phyloP scores from a whole-genome alignment of 2,888 invertebrate genomes.

The Limnephilus lunatus region DNA sequence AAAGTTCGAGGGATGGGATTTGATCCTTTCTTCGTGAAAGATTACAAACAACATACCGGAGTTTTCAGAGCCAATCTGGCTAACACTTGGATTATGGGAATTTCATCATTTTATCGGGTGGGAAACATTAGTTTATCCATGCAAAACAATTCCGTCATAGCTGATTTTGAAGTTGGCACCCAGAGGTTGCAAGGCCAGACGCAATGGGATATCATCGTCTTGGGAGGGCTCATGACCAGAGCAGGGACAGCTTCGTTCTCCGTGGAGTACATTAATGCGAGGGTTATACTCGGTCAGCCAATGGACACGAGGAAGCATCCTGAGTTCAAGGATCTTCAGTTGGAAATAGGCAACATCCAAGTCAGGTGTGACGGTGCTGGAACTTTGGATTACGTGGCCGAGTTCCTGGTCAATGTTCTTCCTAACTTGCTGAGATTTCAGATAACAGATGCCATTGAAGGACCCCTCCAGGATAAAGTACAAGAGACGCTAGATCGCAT shows the following conservation, averaged over 20 bases:
- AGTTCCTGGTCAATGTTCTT: conserved; percentile 87
- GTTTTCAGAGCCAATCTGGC: conserved; percentile 83
- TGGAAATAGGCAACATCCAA: conserved; percentile 91
- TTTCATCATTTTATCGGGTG: conserved; percentile 89
- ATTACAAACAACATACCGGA: conserved; percentile 85
- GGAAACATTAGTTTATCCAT: conserved; percentile 86
- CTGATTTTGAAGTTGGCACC: conserved; percentile 86
- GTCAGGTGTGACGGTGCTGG: conserved; percentile 90
- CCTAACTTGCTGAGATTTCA: conserved; percentile 92
- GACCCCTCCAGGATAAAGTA: conserved; percentile 84
- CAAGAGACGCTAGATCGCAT: conserved; percentile 84
- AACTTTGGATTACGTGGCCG: conserved; percentile 89
- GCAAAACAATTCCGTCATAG: conserved; percentile 83
- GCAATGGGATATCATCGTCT: conserved; percentile 86
- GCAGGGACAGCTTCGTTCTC: conserved; percentile 87
- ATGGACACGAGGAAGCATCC: conserved; percentile 87
- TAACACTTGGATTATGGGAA: conserved; percentile 87
- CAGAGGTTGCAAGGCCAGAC: conserved; percentile 87
- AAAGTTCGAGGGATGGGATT: conserved; percentile 81
- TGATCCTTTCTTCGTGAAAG: conserved; percentile 87
- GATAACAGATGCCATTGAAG: conserved; percentile 90
- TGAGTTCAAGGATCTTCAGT: conserved; percentile 83
- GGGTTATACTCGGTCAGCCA: conserved; percentile 84
- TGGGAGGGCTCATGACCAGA: conserved; percentile 82
- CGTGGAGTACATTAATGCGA: conserved; percentile 86